Conservation (phyloP, 92 coral and sea anemone genomes). For the Palythoa heliodiscus region DNA sequence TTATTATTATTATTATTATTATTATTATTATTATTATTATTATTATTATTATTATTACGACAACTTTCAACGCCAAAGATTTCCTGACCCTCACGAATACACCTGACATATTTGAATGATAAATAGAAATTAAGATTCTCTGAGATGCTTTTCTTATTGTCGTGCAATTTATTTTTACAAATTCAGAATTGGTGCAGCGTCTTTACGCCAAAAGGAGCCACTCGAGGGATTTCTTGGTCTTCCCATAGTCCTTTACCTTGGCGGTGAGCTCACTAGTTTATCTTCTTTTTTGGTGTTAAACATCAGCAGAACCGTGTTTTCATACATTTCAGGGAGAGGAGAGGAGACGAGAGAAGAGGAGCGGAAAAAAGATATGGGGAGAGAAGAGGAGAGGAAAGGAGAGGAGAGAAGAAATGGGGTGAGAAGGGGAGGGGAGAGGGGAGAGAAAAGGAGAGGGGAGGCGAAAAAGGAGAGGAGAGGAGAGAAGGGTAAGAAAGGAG, state of each 20-base stretch:
- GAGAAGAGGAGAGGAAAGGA: no score
- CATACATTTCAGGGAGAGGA: not conserved
- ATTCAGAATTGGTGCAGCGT: constrained; percentile 28
- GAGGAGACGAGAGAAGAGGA: not conserved
- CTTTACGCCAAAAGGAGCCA: not conserved
- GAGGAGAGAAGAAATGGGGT: no score
- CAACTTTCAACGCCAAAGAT: no score
- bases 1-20: no score
- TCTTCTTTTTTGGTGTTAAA: not conserved
- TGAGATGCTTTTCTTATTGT: not conserved
- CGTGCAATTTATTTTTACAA: not conserved
- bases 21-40: no score
- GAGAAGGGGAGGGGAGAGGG: no score
- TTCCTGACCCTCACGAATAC: no score
- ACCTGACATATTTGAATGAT: not conserved
- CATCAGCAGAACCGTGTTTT: not conserved
- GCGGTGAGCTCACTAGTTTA: constrained; percentile 1
- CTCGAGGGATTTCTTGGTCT: not conserved
- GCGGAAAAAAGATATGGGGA: no score
- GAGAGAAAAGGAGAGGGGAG: no score
- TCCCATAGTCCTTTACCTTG: constrained; percentile 34
- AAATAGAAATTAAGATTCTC: not conserved
- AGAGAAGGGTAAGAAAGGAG: not conserved
- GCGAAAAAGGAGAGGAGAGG: no score
- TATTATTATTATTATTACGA: no score